Conservation (phyloP, 2,797 vertebrate species). For the Pelobates cultripes region DNA sequence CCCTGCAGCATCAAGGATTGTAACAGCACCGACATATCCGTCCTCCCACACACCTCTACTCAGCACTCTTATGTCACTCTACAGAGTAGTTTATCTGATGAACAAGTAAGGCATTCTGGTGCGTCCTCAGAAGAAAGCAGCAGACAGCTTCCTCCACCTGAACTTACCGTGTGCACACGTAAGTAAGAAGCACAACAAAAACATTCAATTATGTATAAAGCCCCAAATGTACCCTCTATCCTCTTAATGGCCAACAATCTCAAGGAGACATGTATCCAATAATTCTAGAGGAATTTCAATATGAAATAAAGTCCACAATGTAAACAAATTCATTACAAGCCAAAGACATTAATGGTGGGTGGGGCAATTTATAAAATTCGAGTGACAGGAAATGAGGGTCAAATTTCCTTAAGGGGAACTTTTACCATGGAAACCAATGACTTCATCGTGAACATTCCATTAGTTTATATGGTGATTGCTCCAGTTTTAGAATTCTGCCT, state of each 20-base stretch:
- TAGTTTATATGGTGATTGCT: too few relatives aligned
- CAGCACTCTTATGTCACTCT: slow-evolving; percentile 64
- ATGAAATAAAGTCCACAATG: too few relatives aligned
- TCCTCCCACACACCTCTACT: slow-evolving; percentile 59
- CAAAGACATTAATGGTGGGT: too few relatives aligned
- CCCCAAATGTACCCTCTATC: background rate
- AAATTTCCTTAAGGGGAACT: too few relatives aligned
- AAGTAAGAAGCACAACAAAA: slow-evolving; percentile 5
- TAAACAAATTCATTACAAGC: too few relatives aligned
- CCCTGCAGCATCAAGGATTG: slow-evolving; percentile 58
- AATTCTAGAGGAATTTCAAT: too few relatives aligned
- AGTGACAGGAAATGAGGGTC: too few relatives aligned
- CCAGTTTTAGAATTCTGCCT: too few relatives aligned
- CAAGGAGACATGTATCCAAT: background rate
- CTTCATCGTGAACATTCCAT: too few relatives aligned
- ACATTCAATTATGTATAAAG: background rate
- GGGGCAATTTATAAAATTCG: too few relatives aligned
- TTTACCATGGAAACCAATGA: too few relatives aligned
- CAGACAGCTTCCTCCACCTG: slow-evolving; percentile 61
- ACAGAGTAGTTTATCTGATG: slow-evolving; percentile 58
- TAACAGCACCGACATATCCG: slow-evolving; percentile 39
- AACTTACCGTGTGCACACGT: slow-evolving; percentile 47
- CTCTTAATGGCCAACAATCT: background rate
- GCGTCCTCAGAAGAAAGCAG: slow-evolving; percentile 65
- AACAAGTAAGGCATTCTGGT: slow-evolving; percentile 55